Base-by-base conservation (phyloP, 2,797 vertebrate genomes). In the Sitta carolinensis region DNA sequence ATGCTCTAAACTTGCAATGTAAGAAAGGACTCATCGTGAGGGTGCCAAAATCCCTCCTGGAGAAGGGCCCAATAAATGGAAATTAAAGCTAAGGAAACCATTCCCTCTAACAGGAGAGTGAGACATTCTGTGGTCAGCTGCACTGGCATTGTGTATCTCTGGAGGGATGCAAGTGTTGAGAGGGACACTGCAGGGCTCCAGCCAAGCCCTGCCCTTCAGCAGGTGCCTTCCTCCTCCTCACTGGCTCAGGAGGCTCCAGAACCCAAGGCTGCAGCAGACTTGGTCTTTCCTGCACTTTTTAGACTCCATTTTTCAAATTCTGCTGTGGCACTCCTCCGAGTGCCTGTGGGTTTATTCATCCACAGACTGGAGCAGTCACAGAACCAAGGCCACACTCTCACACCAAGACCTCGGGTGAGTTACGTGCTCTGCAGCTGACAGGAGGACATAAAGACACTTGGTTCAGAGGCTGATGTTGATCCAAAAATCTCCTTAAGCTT, bases 21-120 rank as follows among this genome's bases (percentile, higher is more conserved):
- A 59, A 82, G 81, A 48, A 69, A 30, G 73, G 34, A n/a, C 23
- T 93, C 23, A 7, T 29, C 4, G 0, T 17, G 25, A 81, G 47
- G 58, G 43, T 58, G 75, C 45, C 91, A 93, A 70, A 89, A 85
- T 68, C 68, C 83, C 77, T 40, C 29, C 67, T 94, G 89, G 75
- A 94, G n/a, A 61, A 81, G 47, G 87, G 66, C 55, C 64, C 54
- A 72, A 67, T 23, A 51, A 66, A 67, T 36, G 78, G 85, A 90
- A 92, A 89, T 84, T 14, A 95, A 70, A 64, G 40, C 79, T 68
- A 68, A 64, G 58, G 40, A 55, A 90, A 79, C 30, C 18, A 22
- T 74, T 40, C 59, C 62, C 72, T 91, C 73, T 57, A 76, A 61
- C 22, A 62, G 42, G 83, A 26, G 68, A 63, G 26, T 10, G 42